These are phyloP conservation scores for Iguana delicatissima DNA, from an alignment of 2,797 vertebrate species.

Conservation along the genomic window DNA sequence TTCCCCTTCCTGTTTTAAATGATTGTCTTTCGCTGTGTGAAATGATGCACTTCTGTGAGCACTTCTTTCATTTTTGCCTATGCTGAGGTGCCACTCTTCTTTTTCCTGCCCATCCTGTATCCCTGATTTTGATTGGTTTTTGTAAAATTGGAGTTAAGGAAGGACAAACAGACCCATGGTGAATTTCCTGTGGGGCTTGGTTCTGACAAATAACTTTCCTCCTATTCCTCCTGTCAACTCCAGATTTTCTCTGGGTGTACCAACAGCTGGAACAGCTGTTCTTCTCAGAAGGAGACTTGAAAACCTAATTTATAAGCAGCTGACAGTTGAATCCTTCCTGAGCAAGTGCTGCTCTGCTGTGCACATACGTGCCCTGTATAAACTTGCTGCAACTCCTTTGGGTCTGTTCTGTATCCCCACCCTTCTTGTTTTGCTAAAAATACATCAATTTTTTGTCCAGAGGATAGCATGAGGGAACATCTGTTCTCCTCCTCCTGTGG, in stretches of 20 bases:
- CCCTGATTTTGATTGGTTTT: neutral
- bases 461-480: neutral
- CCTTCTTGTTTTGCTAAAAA: slow-evolving; percentile 6
- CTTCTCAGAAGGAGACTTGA: neutral
- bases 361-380: slow-evolving; percentile 16
- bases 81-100: neutral
- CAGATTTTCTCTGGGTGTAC: neutral
- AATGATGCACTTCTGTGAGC: neutral
- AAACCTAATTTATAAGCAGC: neutral
- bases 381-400: neutral
- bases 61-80: neutral
- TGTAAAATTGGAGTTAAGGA: neutral
- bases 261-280: neutral
- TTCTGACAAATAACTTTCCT: neutral
- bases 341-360: slow-evolving; percentile 16
- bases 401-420: slow-evolving; percentile 3
- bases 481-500: neutral
- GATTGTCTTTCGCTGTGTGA: neutral
- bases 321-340: slow-evolving; percentile 11
- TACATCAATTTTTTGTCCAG: neutral
- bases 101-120: neutral
- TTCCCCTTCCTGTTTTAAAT: neutral
- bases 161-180: neutral
- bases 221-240: slow-evolving; percentile 1
- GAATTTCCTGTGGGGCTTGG: neutral